These are phyloP conservation scores for Rhinichthys klamathensis DNA, from an alignment of 2,113 vertebrate species.

Conservation along the genomic window DNA sequence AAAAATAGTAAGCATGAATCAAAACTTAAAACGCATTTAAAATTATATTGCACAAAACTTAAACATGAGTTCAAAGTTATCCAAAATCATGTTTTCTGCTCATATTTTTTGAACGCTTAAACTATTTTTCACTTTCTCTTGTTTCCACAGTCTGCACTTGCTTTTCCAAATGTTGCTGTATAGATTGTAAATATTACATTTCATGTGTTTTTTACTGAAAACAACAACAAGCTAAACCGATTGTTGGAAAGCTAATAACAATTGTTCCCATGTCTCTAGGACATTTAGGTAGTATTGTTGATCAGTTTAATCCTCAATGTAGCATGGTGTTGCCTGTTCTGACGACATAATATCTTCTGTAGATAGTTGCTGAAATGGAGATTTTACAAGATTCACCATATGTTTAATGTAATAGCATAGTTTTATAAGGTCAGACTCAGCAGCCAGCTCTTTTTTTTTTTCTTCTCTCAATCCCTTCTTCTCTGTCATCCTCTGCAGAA, in stretches of 20 bases:
- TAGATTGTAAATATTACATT: neutral
- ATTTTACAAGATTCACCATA: neutral
- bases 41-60: too few species aligned
- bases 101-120: too few species aligned
- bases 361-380: neutral
- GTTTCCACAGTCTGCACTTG: too few species aligned
- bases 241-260: neutral
- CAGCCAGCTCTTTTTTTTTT: neutral
- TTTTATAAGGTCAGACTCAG: conserved; percentile 1
- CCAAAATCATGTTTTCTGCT: too few species aligned
- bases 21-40: too few species aligned
- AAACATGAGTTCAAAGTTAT: too few species aligned
- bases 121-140: too few species aligned
- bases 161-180: neutral
- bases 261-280: neutral
- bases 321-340: neutral
- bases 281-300: neutral
- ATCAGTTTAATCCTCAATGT: neutral
- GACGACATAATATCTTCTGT: neutral
- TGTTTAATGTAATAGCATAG: conserved; percentile 12
- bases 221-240: neutral
- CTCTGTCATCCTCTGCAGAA: neutral
- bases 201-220: too few species aligned
- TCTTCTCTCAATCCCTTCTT: conserved; percentile 15
- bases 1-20: too few species aligned